phyloP scores from a whole-genome alignment of 1,140 invertebrate species.

The Leptinotarsa texana region DNA sequence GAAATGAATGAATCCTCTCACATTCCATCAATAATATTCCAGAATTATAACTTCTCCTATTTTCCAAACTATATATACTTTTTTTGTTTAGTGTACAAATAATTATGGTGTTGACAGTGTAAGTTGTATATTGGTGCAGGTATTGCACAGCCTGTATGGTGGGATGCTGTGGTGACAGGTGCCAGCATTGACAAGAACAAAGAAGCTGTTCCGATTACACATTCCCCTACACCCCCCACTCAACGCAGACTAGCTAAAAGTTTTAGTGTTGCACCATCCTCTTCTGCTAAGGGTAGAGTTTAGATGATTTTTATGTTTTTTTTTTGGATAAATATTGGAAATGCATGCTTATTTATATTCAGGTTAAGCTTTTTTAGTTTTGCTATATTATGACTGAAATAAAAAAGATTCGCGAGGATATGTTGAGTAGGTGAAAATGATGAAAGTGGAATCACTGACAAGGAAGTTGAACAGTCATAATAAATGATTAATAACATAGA shows the following conservation, averaged over 20 bases:
- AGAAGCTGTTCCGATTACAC: constrained; percentile 52
- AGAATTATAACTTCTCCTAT: neutral
- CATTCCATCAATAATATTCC: too few relatives aligned
- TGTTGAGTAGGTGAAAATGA: too few relatives aligned
- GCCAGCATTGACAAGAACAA: constrained; percentile 52
- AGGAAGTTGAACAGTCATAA: too few relatives aligned
- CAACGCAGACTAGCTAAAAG: constrained; percentile 84
- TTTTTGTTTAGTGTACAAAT: neutral
- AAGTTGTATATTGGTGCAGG: constrained; percentile 36
- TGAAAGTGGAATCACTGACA: too few relatives aligned
- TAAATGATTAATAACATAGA: too few relatives aligned
- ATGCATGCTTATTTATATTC: too few relatives aligned
- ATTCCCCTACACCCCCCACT: constrained; percentile 75
- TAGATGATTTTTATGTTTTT: constrained; percentile 31
- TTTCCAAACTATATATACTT: neutral
- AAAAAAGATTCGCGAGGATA: too few relatives aligned
- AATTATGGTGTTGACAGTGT: neutral
- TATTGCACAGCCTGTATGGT: constrained; percentile 51
- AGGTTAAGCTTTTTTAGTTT: too few relatives aligned
- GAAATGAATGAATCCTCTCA: too few relatives aligned
- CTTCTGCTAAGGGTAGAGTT: constrained; percentile 55
- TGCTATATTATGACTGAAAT: too few relatives aligned
- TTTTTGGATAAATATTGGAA: neutral
- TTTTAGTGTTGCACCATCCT: constrained; percentile 79
- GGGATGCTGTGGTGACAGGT: constrained; percentile 52